Evolutionary conservation across 2,888 invertebrate genomes (phyloP), one percentile per base, ranked within the genome.

Genomic region (Adelphocoris suturalis): DNA sequence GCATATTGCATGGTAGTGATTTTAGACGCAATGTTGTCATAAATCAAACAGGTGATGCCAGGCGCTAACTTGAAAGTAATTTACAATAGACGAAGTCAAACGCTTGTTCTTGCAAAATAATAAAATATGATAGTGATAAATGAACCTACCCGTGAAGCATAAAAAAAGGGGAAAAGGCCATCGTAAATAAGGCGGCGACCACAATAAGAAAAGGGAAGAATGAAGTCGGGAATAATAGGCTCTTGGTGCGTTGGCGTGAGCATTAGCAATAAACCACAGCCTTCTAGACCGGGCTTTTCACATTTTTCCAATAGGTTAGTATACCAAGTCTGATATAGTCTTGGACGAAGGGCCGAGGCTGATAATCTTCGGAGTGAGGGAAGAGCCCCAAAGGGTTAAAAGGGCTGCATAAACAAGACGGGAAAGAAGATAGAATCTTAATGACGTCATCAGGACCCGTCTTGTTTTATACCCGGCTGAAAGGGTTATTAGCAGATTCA

Each of bases 271-370:
- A 88, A 88, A 88, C 52, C 37, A 78, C 78, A 47, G 47, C 88
- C 52, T 19, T 57, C 16, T 12, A 16, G 61, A 19, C n/a, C 37
- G 80, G 78, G 52, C 78, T 78, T 88, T 88, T 88, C 88, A 78
- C 80, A 88, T 78, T 88, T 68, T 88, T 88, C 88, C 88, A 78
- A 80, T 88, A 88, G 88, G 80, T 78, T 88, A 78, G 80, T 76
- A 78, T 76, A 78, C 27, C n/a, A 27, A 55, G 27, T 61, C 23
- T 48, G 55, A 88, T 37, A 88, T 52, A 78, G 88, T 5, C 47
- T 88, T 80, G 88, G 82, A 37, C 86, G 23, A 19, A 23, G 68
- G 68, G 19, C 86, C 19, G 16, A n/a, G 37, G 61, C 48, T 75
- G 88, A 78, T 88, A 80, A 88, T 88, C 88, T 47, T 52, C 80